These are phyloP conservation scores for Plodia interpunctella DNA, from an alignment of 1,140 invertebrate species.

Conservation along the genomic window DNA sequence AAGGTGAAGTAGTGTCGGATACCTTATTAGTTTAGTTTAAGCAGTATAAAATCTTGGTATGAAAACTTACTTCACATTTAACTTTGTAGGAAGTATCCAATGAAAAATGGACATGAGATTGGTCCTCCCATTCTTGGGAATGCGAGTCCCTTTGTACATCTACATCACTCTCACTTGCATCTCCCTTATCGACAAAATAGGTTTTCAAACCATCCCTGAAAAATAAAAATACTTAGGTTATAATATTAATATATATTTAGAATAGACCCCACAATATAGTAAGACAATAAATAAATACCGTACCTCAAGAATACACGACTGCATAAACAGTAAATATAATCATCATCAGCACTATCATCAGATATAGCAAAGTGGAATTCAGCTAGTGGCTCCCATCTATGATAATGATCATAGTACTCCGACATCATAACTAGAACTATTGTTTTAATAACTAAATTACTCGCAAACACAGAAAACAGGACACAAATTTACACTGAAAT, in stretches of 20 bases:
- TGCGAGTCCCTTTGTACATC: conserved; percentile 53
- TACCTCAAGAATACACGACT: conserved; percentile 69
- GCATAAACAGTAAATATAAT: conserved; percentile 70
- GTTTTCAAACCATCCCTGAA: conserved; percentile 62
- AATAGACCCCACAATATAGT: neutral
- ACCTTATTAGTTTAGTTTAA: too few relatives aligned
- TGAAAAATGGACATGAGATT: conserved; percentile 73
- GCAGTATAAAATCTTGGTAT: neutral
- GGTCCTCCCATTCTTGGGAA: conserved; percentile 55
- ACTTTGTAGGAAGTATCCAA: conserved; percentile 67
- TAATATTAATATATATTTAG: neutral
- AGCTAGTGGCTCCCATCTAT: conserved; percentile 71
- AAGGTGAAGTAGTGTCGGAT: too few relatives aligned
- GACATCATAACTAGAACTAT: conserved; percentile 47
- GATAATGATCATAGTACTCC: conserved; percentile 61
- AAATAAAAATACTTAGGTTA: conserved; percentile 13
- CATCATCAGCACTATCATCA: conserved; percentile 38
- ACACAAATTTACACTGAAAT: too few relatives aligned
- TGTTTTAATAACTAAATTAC: conserved; percentile 3
- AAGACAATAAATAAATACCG: conserved; percentile 10
- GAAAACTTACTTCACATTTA: conserved; percentile 63
- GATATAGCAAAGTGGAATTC: conserved; percentile 64
- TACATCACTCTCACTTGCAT: conserved; percentile 65
- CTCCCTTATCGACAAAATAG: conserved; percentile 64
- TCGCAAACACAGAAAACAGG: too few relatives aligned